Evolutionary conservation across 2,797 vertebrate genomes (phyloP).

Genomic region (Myripristis jacobus): DNA sequence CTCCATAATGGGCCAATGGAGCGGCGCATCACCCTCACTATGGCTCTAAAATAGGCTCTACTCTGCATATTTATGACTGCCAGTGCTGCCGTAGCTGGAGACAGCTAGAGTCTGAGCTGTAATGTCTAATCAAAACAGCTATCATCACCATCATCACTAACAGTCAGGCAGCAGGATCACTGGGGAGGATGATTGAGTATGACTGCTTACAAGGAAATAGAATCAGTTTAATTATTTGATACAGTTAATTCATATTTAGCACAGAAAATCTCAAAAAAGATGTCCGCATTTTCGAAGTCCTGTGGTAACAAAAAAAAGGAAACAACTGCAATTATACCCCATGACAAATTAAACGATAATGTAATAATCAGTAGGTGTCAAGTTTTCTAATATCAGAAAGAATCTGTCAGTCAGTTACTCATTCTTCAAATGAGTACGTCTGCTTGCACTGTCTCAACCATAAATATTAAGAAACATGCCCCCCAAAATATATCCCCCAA

Average conservation of each 20-base stretch:
- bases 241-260: neutral
- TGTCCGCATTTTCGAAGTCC: neutral
- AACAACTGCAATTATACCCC: too few relatives aligned
- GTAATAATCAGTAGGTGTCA: neutral
- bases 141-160: slow-evolving; percentile 16
- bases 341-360: too few relatives aligned
- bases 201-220: neutral
- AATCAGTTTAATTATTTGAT: neutral
- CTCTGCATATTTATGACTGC: slow-evolving; percentile 34
- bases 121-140: slow-evolving; percentile 24
- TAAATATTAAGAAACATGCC: slow-evolving; percentile 45
- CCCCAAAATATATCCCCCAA: too few relatives aligned
- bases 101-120: slow-evolving; percentile 18
- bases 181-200: neutral
- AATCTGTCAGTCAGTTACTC: slow-evolving; percentile 14
- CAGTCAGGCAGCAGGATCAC: neutral
- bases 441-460: slow-evolving; percentile 16
- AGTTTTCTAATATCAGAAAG: neutral
- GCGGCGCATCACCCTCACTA: slow-evolving; percentile 12
- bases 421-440: slow-evolving; percentile 46
- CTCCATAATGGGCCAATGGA: slow-evolving; percentile 36
- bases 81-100: slow-evolving; percentile 9
- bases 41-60: slow-evolving; percentile 21
- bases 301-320: too few relatives aligned
- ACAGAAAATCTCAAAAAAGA: neutral